These are phyloP conservation scores for Phenganax stokvisi DNA, from an alignment of 92 coral and sea anemone genomes.

Conservation along the genomic window DNA sequence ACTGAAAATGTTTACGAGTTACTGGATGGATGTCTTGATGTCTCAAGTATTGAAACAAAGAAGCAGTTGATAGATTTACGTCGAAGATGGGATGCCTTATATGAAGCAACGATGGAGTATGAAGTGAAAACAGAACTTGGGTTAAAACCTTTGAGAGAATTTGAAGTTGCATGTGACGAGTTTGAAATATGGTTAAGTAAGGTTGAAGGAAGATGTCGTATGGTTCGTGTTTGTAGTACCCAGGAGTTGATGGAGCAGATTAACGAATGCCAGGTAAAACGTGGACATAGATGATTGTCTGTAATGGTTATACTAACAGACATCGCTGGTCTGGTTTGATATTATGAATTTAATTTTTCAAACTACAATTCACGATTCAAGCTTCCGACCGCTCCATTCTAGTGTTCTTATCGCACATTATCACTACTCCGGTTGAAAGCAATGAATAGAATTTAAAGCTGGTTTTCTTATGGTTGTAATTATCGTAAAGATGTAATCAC, in stretches of 20 bases:
- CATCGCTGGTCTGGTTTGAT: too few relatives aligned
- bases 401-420: too few relatives aligned
- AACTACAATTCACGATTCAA: too few relatives aligned
- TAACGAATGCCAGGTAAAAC: constrained; percentile 68
- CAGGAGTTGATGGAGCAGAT: constrained; percentile 68
- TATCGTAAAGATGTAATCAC: too few relatives aligned
- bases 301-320: too few relatives aligned
- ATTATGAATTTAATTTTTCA: too few relatives aligned
- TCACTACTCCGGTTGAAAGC: too few relatives aligned
- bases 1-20: constrained; percentile 82
- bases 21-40: constrained; percentile 77
- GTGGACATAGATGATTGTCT: not conserved
- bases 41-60: constrained; percentile 83
- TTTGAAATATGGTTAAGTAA: constrained; percentile 81
- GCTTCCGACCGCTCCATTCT: too few relatives aligned
- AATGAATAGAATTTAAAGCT: too few relatives aligned
- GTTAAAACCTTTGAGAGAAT: constrained; percentile 77
- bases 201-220: constrained; percentile 62
- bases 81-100: constrained; percentile 90
- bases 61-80: constrained; percentile 76
- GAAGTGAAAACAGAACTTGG: constrained; percentile 77
- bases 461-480: too few relatives aligned
- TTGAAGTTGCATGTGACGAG: constrained; percentile 76
- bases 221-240: constrained; percentile 62
- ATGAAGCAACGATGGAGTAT: constrained; percentile 70